Conservation (phyloP, 2,797 vertebrate genomes). For the Decapterus maruadsi region DNA sequence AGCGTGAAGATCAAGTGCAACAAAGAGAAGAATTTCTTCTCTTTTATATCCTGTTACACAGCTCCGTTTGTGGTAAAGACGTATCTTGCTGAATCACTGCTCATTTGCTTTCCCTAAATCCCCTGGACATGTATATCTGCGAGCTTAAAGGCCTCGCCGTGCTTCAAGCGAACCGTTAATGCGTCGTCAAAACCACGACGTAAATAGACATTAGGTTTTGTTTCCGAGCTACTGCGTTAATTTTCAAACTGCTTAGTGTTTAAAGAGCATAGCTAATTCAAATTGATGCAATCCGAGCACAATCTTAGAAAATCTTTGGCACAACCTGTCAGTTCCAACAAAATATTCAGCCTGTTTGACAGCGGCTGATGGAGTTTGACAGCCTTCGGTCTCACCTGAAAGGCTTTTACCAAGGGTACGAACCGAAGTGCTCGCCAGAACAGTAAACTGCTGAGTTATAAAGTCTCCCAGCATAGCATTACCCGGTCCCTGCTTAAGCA, state of each 20-base stretch:
- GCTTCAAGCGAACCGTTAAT: neutral
- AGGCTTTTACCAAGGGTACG: slow-evolving; percentile 18
- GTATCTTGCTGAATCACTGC: slow-evolving; percentile 6
- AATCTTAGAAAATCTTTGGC: slow-evolving; percentile 2
- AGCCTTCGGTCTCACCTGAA: slow-evolving; percentile 12
- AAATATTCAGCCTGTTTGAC: slow-evolving; percentile 8
- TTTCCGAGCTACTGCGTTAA: slow-evolving; percentile 10
- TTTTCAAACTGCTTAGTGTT: slow-evolving; percentile 18
- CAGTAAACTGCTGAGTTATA: slow-evolving; percentile 15
- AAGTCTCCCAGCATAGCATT: slow-evolving; percentile 36
- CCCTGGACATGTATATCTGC: slow-evolving; percentile 2
- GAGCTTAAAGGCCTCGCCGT: neutral
- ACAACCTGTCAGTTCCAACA: neutral
- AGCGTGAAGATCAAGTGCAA: slow-evolving; percentile 38
- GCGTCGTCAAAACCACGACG: neutral
- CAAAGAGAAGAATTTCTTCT: slow-evolving; percentile 33
- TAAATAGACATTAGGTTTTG: neutral
- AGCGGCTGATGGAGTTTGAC: slow-evolving; percentile 19
- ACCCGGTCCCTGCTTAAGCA: slow-evolving; percentile 54
- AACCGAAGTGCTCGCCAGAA: neutral
- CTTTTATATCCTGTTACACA: slow-evolving; percentile 27
- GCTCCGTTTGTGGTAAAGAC: neutral
- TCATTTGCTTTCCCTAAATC: slow-evolving; percentile 23
- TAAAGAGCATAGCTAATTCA: slow-evolving; percentile 20
- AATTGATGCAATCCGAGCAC: slow-evolving; percentile 12